Base-by-base conservation (phyloP, 2,888 invertebrate genomes). In the Aphidoletes aphidimyza region DNA sequence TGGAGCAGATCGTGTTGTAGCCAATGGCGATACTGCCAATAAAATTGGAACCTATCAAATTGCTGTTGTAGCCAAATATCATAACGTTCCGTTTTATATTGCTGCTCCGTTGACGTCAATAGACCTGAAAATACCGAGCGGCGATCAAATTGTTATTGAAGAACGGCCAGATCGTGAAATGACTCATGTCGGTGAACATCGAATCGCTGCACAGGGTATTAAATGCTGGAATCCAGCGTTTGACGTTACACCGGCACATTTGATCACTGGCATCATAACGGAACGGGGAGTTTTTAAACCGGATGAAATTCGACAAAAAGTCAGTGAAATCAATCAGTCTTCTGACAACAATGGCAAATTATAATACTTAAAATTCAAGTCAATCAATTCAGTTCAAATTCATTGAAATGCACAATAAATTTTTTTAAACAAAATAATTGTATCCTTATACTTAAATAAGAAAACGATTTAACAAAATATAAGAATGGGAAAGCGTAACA, bases 171-270 rank as follows among this genome's bases (percentile, higher is more conserved):
- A 95, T 85, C 91, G 93, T 54, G 99, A 99, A 91, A 83, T 99
- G 94, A 97, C 97, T 0, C 94, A 95, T 88, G 93, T 98, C 78
- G 96, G 95, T 59, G 96, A 96, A 86, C 93, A 94, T 86, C 92
- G 94, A 89, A 95, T 98, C 87, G 97, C 98, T 84, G 97, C 98
- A 9, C 93, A 94, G 88, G 97, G 96, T 95, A 97, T 98, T 85
- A 92, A 92, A 84, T 98, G 97, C 89, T 99, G 98, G 98, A 99
- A 99, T 92, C 99, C 99, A 84, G 96, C 98, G 0, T 99, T 99
- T 90, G 99, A 99, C 90, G 96, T 99, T 0, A 99, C 99, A 3
- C 99, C 99, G 37, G 96, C 97, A 0, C 91, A 92, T 26, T 92
- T 99, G 45, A 98, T 99, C 86, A 95, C 96, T 85, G 98, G 94